phyloP scores from a whole-genome alignment of 2,113 vertebrate species.

The Campylorhamphus procurvoides region DNA sequence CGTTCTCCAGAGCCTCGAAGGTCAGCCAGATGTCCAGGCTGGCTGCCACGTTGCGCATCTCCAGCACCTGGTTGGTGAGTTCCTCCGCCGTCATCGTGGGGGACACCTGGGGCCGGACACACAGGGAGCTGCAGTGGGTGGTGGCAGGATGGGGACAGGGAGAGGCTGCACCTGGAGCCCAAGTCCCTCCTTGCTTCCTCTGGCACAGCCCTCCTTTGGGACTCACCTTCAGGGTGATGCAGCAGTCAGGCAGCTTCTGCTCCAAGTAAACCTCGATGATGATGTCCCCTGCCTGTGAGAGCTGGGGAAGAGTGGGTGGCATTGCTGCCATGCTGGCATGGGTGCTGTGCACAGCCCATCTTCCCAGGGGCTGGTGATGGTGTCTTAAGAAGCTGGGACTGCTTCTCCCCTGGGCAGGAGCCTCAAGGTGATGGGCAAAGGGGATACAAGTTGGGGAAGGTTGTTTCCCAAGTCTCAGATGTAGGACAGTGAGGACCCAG shows the following conservation, averaged over 20 bases:
- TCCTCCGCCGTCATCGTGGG: slow-evolving; percentile 94
- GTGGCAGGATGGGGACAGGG: not conserved
- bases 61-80: slow-evolving; percentile 95
- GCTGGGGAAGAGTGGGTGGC: slow-evolving; percentile 59
- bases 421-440: not conserved
- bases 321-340: accelerated
- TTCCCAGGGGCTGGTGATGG: not conserved
- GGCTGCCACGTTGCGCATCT: slow-evolving; percentile 87
- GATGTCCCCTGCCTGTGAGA: slow-evolving; percentile 95
- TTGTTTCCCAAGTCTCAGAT: not conserved
- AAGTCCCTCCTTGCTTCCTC: accelerated
- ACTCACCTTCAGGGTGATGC: slow-evolving; percentile 93
- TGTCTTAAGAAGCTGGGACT: not conserved
- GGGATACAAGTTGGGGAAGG: not conserved
- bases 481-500: not conserved
- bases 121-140: accelerated
- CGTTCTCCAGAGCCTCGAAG: slow-evolving; percentile 91
- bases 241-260: slow-evolving; percentile 89
- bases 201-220: not conserved
- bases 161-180: not conserved
- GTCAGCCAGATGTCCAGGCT: slow-evolving; percentile 93
- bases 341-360: not conserved
- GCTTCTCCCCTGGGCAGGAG: not conserved
- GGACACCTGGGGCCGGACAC: slow-evolving; percentile 81
- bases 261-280: slow-evolving; percentile 97